Evolutionary conservation across 2,888 invertebrate species (phyloP).

Genomic region (Coremacera marginata): DNA sequence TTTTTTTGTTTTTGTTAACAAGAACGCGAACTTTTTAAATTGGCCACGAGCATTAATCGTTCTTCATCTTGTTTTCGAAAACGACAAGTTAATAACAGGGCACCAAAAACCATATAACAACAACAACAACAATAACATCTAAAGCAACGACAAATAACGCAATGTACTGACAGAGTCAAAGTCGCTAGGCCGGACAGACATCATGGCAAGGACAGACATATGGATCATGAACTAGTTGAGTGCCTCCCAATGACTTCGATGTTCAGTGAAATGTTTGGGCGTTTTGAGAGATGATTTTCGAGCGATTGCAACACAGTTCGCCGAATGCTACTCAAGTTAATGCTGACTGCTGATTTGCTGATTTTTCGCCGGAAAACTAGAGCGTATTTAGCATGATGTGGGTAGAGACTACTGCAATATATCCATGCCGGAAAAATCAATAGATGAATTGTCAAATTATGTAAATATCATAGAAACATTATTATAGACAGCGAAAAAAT

Average conservation of each 20-base stretch:
- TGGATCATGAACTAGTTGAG: constrained; percentile 16
- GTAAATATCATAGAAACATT: too few relatives aligned
- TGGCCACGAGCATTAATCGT: constrained; percentile 65
- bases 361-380: not conserved
- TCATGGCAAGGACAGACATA: not conserved
- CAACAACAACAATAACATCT: constrained; percentile 6
- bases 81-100: constrained; percentile 65
- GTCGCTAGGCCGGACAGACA: constrained; percentile 5
- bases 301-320: constrained; percentile 10
- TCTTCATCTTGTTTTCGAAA: constrained; percentile 63
- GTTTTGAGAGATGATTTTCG: constrained; percentile 7
- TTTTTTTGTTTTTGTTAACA: constrained; percentile 32
- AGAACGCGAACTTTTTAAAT: constrained; percentile 53
- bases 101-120: constrained; percentile 45
- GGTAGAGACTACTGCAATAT: not conserved
- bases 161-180: not conserved
- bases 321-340: not conserved
- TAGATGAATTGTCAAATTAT: too few relatives aligned
- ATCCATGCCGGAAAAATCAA: too few relatives aligned
- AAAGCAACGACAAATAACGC: not conserved
- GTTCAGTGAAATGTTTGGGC: constrained; percentile 29
- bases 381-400: not conserved
- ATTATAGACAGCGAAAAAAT: too few relatives aligned
- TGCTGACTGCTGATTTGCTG: too few relatives aligned
- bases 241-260: not conserved